phyloP scores from a whole-genome alignment of 2,113 vertebrate genomes.

The Blennius ocellaris region DNA sequence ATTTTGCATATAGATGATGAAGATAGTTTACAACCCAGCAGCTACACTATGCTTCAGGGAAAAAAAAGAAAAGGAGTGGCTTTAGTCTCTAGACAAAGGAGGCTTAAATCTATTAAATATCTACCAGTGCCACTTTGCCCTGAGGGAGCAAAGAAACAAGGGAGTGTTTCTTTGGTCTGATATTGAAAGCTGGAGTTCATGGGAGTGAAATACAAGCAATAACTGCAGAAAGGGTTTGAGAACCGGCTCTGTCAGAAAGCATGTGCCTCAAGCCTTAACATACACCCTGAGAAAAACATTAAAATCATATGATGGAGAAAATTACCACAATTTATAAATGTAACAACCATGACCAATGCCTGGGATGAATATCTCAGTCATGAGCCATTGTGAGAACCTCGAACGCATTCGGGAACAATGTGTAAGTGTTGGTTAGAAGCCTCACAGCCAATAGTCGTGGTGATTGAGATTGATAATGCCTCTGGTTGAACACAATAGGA shows the following conservation, averaged over 20 bases:
- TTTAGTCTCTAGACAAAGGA: constrained; percentile 66
- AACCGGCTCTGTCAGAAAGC: constrained; percentile 47
- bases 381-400: constrained; percentile 37
- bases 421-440: constrained; percentile 31
- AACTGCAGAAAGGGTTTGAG: constrained; percentile 51
- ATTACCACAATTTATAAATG: constrained; percentile 55
- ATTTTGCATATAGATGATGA: constrained; percentile 33
- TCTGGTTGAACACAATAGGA: constrained; percentile 47
- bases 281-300: constrained; percentile 50
- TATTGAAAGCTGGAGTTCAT: constrained; percentile 70
- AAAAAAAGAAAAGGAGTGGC: constrained; percentile 28
- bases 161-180: constrained; percentile 70
- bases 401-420: constrained; percentile 20
- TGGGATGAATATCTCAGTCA: constrained; percentile 43
- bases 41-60: constrained; percentile 28
- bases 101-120: constrained; percentile 74
- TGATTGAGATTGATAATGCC: constrained; percentile 54
- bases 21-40: constrained; percentile 35
- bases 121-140: constrained; percentile 65
- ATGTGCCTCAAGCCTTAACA: constrained; percentile 41
- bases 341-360: constrained; percentile 57
- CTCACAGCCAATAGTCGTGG: constrained; percentile 35
- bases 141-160: constrained; percentile 68
- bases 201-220: constrained; percentile 54
- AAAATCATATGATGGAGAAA: constrained; percentile 61